Evolutionary conservation across 1,140 invertebrate genomes (phyloP), one percentile per base, ranked within the genome.

Genomic region (Apis dorsata): DNA sequence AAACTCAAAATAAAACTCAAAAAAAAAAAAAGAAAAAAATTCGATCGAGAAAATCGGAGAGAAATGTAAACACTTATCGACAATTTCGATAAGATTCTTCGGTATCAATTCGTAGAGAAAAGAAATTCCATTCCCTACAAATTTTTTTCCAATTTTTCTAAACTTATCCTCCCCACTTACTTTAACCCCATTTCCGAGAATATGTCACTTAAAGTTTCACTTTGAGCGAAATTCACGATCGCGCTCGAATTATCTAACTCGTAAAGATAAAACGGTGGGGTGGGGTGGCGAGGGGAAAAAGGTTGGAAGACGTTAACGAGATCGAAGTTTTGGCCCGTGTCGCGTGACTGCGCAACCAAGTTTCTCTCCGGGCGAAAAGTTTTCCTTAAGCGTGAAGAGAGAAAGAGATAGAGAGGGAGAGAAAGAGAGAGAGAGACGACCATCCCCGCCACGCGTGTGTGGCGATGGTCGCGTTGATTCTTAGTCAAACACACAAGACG

Each of bases 391-490:
- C n/a, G 17, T 15, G 15, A 28, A 44, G 4, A 7, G 34, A 44
- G 34, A 34, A 34, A 34, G 34, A 34, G 34, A 34, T 1, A 2
- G 34, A 34, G 2, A 34, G 34, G 2, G 1, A 34, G 34, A 44
- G 34, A 5, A 5, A 44, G 34, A 44, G 34, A 7, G 34, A 5
- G 34, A 5, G 34, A 5, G 34, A 5, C 2, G 4, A 44, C 34
- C 34, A 34, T 44, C 34, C 5, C 4, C 34, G 62, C 59, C 69
- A 34, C 79, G 19, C 66, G 65, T 44, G 34, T 44, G 59, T n/a
- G 59, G 13, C 57, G 51, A 15, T 68, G 19, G 19, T 69, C 66
- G 19, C 79, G 79, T 57, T 66, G 71, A 81, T 75, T 81, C 62
- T 53, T 77, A 68, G 57, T 62, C 44, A 53, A 81, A 77, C 44